Conservation (phyloP, 2,797 vertebrate species). For the Takifugu ocellatus region DNA sequence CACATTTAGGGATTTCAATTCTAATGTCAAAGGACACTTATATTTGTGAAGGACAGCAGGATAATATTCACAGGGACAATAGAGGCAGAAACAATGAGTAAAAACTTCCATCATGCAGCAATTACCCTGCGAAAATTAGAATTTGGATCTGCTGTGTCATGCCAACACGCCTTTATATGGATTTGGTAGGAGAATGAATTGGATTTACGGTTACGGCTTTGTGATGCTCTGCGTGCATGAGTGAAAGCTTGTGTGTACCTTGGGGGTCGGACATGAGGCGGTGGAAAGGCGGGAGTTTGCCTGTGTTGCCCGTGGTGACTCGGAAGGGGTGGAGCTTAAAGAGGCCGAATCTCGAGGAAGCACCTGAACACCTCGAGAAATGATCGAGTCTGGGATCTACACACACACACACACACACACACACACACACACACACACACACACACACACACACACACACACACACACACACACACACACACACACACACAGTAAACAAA, state of each 20-base stretch:
- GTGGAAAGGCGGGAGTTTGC: constrained; percentile 90
- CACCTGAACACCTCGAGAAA: constrained; percentile 97
- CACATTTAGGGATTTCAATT: neutral
- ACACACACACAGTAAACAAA: constrained; percentile 15
- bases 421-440: constrained; percentile 17
- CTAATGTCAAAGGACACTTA: neutral
- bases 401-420: constrained; percentile 22
- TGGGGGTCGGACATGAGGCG: constrained; percentile 95
- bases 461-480: constrained; percentile 19
- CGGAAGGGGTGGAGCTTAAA: constrained; percentile 95
- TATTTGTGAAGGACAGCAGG: neutral
- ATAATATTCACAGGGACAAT: neutral
- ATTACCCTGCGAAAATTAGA: neutral
- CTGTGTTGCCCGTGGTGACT: constrained; percentile 93
- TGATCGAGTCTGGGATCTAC: constrained; percentile 96
- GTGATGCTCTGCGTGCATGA: constrained; percentile 17
- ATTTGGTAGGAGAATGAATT: no score
- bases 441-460: constrained; percentile 23
- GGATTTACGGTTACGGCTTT: neutral
- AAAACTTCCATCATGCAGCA: constrained; percentile 29
- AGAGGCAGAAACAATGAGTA: neutral
- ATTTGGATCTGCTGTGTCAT: no score
- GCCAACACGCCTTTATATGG: no score
- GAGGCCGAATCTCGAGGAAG: constrained; percentile 95
- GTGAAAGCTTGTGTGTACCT: constrained; percentile 75